A percentile compares a stretch with the other conserved stretches of the same genome.
phyloP scores from a whole-genome alignment of 2,888 invertebrate species.

The Aphidius colemani region DNA sequence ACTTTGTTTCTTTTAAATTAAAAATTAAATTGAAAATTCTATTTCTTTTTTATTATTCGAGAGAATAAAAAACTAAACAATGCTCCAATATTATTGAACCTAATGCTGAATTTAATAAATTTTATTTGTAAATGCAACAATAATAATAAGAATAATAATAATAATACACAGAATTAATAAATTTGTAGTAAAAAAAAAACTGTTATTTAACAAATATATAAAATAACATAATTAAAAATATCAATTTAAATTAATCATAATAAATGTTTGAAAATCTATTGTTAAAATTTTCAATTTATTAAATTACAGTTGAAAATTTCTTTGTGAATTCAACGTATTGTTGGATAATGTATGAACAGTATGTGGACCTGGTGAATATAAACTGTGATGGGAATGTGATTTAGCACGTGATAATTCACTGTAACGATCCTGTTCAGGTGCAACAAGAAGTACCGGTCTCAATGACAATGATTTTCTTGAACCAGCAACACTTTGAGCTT shows the following conservation, averaged over 20 bases:
- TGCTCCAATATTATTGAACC: too few relatives aligned
- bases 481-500: constrained; percentile 81
- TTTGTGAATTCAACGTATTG: constrained; percentile 56
- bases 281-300: background rate
- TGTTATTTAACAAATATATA: background rate
- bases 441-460: constrained; percentile 84
- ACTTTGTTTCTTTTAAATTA: too few relatives aligned
- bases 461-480: constrained; percentile 85
- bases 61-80: too few relatives aligned
- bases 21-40: too few relatives aligned
- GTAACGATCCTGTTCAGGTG: constrained; percentile 62
- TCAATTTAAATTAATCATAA: background rate
- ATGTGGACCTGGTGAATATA: constrained; percentile 55
- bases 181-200: background rate
- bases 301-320: constrained; percentile 52
- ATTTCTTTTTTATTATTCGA: too few relatives aligned
- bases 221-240: background rate
- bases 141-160: too few relatives aligned
- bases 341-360: constrained; percentile 56
- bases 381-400: constrained; percentile 58
- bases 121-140: too few relatives aligned
- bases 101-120: too few relatives aligned
- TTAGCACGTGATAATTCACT: constrained; percentile 57
- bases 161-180: too few relatives aligned
- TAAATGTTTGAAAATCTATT: background rate